Percentiles rank a stretch among this genome's conserved stretches.
phyloP scores from a whole-genome alignment of 2,888 invertebrate species.

The Leptinotarsa haldemani region DNA sequence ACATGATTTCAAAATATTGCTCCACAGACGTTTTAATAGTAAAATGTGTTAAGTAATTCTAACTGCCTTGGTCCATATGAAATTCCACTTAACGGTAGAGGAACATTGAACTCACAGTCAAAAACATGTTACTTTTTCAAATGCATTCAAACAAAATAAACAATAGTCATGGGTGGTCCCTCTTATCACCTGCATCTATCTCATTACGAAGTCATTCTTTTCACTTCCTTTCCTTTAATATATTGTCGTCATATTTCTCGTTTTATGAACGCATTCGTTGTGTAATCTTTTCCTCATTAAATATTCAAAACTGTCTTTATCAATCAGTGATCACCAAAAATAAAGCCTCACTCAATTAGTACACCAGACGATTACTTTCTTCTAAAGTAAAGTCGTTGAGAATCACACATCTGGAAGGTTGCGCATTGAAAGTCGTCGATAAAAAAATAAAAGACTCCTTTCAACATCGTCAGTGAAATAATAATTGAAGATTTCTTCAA shows the following conservation, averaged over 20 bases:
- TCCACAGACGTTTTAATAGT: too few relatives aligned
- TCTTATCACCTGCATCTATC: neutral
- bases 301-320: neutral
- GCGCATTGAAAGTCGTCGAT: too few relatives aligned
- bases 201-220: neutral
- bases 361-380: too few relatives aligned
- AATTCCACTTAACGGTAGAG: neutral
- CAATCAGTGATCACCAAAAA: too few relatives aligned
- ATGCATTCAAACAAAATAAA: neutral
- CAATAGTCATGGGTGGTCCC: neutral
- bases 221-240: neutral
- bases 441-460: too few relatives aligned
- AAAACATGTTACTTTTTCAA: neutral
- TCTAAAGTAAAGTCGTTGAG: too few relatives aligned
- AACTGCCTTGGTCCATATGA: neutral
- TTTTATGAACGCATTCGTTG: neutral
- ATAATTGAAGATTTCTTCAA: too few relatives aligned
- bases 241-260: neutral
- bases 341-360: too few relatives aligned
- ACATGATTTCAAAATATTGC: too few relatives aligned
- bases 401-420: too few relatives aligned
- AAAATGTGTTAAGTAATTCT: slow-evolving; percentile 8
- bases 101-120: neutral
- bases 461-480: too few relatives aligned
- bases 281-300: neutral